A percentile compares a stretch with the other conserved stretches of the same genome.
Conservation (phyloP, 1,140 invertebrate species). For the Hyles vespertilio region DNA sequence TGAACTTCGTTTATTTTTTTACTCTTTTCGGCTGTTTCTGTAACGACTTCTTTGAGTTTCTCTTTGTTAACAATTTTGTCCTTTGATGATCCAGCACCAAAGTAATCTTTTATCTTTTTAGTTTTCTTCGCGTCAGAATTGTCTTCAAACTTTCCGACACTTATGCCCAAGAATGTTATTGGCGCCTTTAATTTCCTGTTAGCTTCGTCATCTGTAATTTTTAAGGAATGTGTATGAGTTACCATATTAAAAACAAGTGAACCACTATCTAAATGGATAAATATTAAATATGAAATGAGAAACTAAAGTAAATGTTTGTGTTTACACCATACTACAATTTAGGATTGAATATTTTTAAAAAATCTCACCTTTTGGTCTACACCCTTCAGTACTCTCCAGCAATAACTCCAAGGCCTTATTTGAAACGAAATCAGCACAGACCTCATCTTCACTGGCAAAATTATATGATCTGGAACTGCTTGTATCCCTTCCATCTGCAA, state of each 20-base stretch:
- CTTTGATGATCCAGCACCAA: constrained; percentile 61
- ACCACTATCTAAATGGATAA: too few relatives aligned
- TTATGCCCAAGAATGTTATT: constrained; percentile 84
- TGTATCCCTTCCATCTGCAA: constrained; percentile 77
- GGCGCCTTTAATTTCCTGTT: constrained; percentile 73
- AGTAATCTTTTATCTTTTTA: constrained; percentile 79
- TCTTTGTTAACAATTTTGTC: constrained; percentile 14
- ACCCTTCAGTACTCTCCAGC: constrained; percentile 57
- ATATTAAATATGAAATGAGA: too few relatives aligned
- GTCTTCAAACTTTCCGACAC: constrained; percentile 87
- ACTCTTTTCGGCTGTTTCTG: constrained; percentile 9
- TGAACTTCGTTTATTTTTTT: constrained; percentile 13
- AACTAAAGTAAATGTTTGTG: too few relatives aligned
- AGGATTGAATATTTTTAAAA: too few relatives aligned
- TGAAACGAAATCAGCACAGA: constrained; percentile 63
- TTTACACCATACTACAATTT: too few relatives aligned
- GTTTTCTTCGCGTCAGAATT: constrained; percentile 74
- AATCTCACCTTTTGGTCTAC: constrained; percentile 46
- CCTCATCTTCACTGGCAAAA: constrained; percentile 78
- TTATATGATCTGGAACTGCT: constrained; percentile 78
- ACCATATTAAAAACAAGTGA: background rate
- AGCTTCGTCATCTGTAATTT: constrained; percentile 48
- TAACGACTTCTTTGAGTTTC: background rate
- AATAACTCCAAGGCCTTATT: constrained; percentile 79
- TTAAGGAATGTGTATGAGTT: background rate